Evolutionary conservation across 1,140 invertebrate species (phyloP), one percentile per base, ranked within the genome.

Genomic region (Bombus affinis): DNA sequence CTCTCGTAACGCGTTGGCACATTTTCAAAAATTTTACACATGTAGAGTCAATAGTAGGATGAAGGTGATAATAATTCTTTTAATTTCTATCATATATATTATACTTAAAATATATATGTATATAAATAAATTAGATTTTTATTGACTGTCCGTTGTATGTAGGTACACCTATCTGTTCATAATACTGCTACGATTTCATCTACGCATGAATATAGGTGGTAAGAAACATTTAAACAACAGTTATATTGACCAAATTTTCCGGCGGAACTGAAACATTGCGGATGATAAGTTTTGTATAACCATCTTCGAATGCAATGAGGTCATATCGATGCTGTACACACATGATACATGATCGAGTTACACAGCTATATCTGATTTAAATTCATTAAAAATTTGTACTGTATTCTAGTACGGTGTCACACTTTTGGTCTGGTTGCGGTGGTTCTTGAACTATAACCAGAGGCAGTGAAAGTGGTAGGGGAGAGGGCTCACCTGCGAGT

Each of bases 361-460:
- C n/a, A 81, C 35, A 75, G 59, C 70, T 59, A 47, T 73, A 6
- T 68, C 6, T 65, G 35, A 57, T 86, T 42, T 74, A 32, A 83
- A 70, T 57, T 68, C 74, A 91, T 90, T 92, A 93, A 83, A 92
- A 82, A 68, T 93, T 91, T 88, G 88, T 91, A 91, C 86, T 88
- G 86, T 88, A 93, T 13, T 94, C 93, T 86, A 86, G 78, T 90
- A 91, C 92, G 91, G 88, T 92, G 92, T 94, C 95, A 94, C 94
- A 91, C 92, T 92, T 94, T 93, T 92, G 93, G 85, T 94, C 93
- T 89, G 90, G 92, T 82, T 90, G 92, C 81, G 90, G 83, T 86
- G 94, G 92, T 90, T 95, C 94, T 92, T 95, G 92, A 91, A 95
- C 93, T 92, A 95, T 93, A 89, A 95, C 95, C 94, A 95, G 86